Conservation (phyloP, 2,113 vertebrate genomes). For the Pundamilia nyererei region DNA sequence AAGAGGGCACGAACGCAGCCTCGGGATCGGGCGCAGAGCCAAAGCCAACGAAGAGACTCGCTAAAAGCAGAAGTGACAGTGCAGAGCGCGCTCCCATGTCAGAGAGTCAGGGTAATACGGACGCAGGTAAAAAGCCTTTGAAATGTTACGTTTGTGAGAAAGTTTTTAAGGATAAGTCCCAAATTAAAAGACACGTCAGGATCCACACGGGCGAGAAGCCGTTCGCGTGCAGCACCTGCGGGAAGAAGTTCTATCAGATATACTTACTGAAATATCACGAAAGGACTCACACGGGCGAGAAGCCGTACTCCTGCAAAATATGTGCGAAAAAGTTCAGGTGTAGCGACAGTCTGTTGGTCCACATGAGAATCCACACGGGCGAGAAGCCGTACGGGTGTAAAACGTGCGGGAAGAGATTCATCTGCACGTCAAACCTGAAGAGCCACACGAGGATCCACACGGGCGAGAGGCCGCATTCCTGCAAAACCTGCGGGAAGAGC, state of each 20-base stretch:
- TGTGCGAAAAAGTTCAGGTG: not conserved
- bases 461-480: not conserved
- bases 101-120: not conserved
- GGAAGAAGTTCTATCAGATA: not conserved
- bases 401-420: not conserved
- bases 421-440: not conserved
- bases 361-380: not conserved
- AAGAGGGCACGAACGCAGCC: rapidly evolving
- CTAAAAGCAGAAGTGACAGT: not conserved
- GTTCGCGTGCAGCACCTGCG: not conserved
- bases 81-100: not conserved
- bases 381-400: not conserved
- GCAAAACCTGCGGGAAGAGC: not conserved
- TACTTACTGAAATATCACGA: not conserved
- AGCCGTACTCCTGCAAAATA: not conserved
- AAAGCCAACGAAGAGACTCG: not conserved
- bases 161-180: not conserved
- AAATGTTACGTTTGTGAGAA: not conserved
- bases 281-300: not conserved
- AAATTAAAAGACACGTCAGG: not conserved
- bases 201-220: not conserved
- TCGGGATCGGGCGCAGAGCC: not conserved
- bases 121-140: not conserved
- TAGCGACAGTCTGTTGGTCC: not conserved
- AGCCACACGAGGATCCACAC: not conserved